Evolutionary conservation across 2,888 invertebrate species (phyloP), one percentile per base, ranked within the genome.

Genomic region (Frankliniella intonsa): DNA sequence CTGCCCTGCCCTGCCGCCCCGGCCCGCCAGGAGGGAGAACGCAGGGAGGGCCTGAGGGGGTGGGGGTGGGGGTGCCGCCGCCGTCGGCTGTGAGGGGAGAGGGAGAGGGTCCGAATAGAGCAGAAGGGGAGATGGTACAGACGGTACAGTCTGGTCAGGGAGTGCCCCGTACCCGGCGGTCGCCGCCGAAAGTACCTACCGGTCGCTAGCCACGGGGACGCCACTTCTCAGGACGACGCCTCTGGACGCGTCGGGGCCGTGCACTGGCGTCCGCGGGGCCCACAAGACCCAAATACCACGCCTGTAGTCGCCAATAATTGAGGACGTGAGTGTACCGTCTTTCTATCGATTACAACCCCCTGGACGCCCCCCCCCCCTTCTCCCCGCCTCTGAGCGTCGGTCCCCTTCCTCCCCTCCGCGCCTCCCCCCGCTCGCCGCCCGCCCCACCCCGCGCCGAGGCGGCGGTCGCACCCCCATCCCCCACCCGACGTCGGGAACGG

Each of bases 331-430:
- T 76, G 69, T 76, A 76, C 69, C 69, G 69, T 76, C 69, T 69
- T 69, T 76, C 69, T 76, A 76, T 76, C 69, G 69, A 76, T 76
- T 76, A 76, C 69, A 76, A 76, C 69, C 69, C 69, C 69, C 69
- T 76, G 69, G 69, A n/a, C 69, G 69, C 69, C 12, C 8, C 69
- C 2, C 22, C 25, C 69, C 69, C 25, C 62, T 62, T 14, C 62
- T n/a, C 62, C 17, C 62, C 62, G 5, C n/a, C 17, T 17, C 11
- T 14, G 19, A 62, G 62, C 62, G 62, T 62, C 62, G 62, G 62
- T 62, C 62, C n/a, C 62, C 62, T 38, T 14, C 62, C n/a, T 38
- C 62, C 62, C n/a, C 62, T 17, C 62, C 62, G 62, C 62, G 19
- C 19, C 14, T 14, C 1, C 69, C 69, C 22, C 69, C 22, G 19